Base-by-base conservation (phyloP, 2,888 invertebrate genomes). In the Andrena dorsata region DNA sequence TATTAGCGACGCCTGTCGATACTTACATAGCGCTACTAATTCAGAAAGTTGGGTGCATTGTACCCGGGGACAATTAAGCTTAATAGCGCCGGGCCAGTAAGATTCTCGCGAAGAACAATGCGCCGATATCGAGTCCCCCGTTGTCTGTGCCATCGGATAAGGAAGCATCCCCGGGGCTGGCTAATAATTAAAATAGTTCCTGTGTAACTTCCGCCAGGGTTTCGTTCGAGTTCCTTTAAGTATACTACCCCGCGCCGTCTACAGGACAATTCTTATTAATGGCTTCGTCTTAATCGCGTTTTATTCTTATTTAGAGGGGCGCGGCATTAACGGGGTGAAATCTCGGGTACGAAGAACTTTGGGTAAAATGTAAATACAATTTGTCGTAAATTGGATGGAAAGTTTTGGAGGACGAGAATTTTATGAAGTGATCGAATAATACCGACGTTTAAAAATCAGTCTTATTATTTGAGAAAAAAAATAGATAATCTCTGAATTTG, bases 181-280 rank as follows among this genome's bases (percentile, higher is more conserved):
- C 73, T 84, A 80, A 85, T 85, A 85, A 85, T 85, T 84, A 86
- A 84, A 84, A 84, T 86, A 82, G 80, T 82, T 84, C 73, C 56
- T 70, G 69, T 76, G 84, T 77, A 79, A 82, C 79, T 86, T 82
- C 64, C 83, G 58, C 51, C 20, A 8, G 51, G 68, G 61, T 32
- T 68, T 20, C 75, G 53, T 53, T 69, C 64, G 51, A 71, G 75
- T 68, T 68, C 56, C 63, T 23, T 41, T 20, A 68, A 80, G 56
- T 68, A 68, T 26, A 58, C 64, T 13, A 23, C 30, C 28, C 51
- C 41, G 4, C 16, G 16, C 28, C 30, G 41, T 30, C 35, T 30
- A 20, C 20, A 23, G 41, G 58, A 51, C 66, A 58, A 49, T 72
- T 70, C 79, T 83, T 84, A 84, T 84, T 80, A 84, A 84, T 51